These are phyloP conservation scores for Colinus virginianus DNA, from an alignment of 2,113 vertebrate genomes.

Conservation along the genomic window DNA sequence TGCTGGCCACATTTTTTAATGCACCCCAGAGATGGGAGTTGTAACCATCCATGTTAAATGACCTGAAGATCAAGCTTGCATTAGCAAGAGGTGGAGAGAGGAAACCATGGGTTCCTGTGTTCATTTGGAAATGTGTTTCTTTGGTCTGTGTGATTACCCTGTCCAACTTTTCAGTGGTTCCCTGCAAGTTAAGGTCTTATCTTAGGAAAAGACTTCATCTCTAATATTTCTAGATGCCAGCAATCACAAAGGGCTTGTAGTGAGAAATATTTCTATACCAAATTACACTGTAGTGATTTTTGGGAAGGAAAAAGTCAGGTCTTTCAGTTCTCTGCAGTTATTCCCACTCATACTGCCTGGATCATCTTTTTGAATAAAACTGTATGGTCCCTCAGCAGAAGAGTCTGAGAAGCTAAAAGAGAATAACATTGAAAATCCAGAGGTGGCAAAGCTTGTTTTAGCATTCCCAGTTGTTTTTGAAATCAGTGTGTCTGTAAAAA, in stretches of 20 bases:
- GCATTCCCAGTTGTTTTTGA: not conserved
- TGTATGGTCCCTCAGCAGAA: not conserved
- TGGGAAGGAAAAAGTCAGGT: not conserved
- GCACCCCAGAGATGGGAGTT: not conserved
- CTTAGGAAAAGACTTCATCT: not conserved
- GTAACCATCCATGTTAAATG: not conserved
- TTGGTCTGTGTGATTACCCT: not conserved
- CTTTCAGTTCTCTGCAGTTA: not conserved
- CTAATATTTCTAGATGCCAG: not conserved
- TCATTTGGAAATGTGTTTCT: not conserved
- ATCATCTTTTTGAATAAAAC: not conserved
- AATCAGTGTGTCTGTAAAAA: not conserved
- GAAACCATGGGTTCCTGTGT: not conserved
- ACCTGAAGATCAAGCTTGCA: not conserved
- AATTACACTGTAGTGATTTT: not conserved
- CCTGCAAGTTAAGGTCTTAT: not conserved
- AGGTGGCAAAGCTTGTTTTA: not conserved
- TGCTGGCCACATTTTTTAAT: too few species aligned
- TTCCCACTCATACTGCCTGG: not conserved
- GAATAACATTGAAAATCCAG: not conserved
- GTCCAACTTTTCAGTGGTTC: not conserved
- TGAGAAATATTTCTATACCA: not conserved
- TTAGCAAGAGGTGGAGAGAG: not conserved
- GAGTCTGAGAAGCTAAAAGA: not conserved
- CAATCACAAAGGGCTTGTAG: not conserved